These are phyloP conservation scores for Aepyceros melampus DNA, from an alignment of 2,113 vertebrate genomes.

Conservation along the genomic window DNA sequence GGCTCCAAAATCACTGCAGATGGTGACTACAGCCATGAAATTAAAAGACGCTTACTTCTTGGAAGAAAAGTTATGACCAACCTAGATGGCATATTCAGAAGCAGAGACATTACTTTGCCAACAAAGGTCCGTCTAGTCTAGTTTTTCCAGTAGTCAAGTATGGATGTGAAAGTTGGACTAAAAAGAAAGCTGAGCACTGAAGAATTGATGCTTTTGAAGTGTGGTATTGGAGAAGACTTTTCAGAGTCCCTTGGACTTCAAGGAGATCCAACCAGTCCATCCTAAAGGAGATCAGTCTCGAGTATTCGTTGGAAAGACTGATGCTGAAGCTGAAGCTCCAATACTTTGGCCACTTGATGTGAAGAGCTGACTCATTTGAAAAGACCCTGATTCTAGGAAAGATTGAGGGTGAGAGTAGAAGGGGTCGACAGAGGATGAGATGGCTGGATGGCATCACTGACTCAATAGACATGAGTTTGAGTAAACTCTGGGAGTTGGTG, in stretches of 20 bases:
- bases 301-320: not conserved
- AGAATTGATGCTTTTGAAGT: not conserved
- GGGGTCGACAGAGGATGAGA: not conserved
- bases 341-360: not conserved
- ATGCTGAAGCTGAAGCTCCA: not conserved
- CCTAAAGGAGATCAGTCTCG: not conserved
- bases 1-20: not conserved
- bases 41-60: not conserved
- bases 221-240: not conserved
- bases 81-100: not conserved
- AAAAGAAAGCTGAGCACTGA: accelerated
- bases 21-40: not conserved
- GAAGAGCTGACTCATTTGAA: not conserved
- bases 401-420: not conserved
- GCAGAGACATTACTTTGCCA: not conserved
- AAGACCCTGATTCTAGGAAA: not conserved
- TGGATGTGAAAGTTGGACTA: not conserved
- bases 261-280: not conserved
- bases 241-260: not conserved
- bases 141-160: not conserved
- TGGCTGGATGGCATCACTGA: not conserved
- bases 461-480: not conserved
- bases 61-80: not conserved
- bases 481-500: not conserved
- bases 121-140: not conserved